A percentile compares a stretch with the other conserved stretches of the same genome.
These are phyloP conservation scores for Melinaea menophilus DNA, from an alignment of 2,888 invertebrate genomes.

Conservation along the genomic window DNA sequence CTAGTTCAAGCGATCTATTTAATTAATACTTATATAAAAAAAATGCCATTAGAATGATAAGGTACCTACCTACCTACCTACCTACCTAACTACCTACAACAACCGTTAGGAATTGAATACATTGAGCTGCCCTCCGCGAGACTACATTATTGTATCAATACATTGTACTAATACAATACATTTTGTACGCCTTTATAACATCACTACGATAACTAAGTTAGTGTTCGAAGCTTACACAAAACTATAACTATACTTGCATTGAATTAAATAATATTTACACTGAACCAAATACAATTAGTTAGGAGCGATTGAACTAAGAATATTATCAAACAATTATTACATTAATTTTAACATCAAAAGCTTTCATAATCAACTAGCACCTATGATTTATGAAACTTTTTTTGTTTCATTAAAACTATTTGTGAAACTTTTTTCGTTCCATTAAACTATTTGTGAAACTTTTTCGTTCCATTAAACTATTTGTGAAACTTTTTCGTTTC, in stretches of 20 bases:
- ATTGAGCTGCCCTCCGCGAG: slow-evolving; percentile 44
- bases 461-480: too few relatives aligned
- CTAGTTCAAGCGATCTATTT: neutral
- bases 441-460: neutral
- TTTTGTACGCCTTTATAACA: slow-evolving; percentile 10
- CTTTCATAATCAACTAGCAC: slow-evolving; percentile 60
- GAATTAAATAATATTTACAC: neutral
- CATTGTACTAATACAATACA: slow-evolving; percentile 11
- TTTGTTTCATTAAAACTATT: neutral
- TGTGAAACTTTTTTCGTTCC: too few relatives aligned
- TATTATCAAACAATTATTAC: neutral
- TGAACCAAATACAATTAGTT: neutral
- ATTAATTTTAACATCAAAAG: slow-evolving; percentile 1
- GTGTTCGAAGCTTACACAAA: too few relatives aligned
- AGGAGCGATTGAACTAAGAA: neutral
- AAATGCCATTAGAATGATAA: slow-evolving; percentile 37
- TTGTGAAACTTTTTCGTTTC: too few relatives aligned
- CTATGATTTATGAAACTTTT: slow-evolving; percentile 42
- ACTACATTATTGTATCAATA: slow-evolving; percentile 26
- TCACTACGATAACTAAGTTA: neutral
- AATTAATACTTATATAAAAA: slow-evolving; percentile 8
- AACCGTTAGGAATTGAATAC: slow-evolving; percentile 33
- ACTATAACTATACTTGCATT: neutral
- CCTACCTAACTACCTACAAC: slow-evolving; percentile 37
- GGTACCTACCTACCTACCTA: slow-evolving; percentile 37